These are phyloP conservation scores for Anas platyrhynchos DNA, from an alignment of 2,113 vertebrate species.

Conservation along the genomic window DNA sequence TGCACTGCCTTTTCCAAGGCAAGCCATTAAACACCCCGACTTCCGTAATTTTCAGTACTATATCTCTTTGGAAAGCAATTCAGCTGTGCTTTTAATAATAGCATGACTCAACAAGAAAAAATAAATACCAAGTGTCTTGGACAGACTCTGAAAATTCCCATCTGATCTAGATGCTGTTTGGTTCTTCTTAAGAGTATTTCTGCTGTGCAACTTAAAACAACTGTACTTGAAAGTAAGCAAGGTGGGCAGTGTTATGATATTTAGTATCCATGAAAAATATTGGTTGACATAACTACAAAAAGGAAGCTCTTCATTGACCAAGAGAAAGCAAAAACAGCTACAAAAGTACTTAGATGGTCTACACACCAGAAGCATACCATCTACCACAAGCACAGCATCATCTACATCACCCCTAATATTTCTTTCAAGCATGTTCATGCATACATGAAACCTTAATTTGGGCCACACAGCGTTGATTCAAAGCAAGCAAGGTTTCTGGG, in stretches of 20 bases:
- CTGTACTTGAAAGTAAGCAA: neutral
- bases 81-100: neutral
- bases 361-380: neutral
- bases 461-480: accelerated
- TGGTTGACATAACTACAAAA: neutral
- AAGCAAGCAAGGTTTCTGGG: neutral
- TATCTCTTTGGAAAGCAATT: neutral
- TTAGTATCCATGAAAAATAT: neutral
- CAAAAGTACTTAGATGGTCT: neutral
- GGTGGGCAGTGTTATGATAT: accelerated
- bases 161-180: neutral
- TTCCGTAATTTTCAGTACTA: neutral
- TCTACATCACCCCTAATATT: neutral
- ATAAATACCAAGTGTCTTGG: neutral
- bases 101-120: neutral
- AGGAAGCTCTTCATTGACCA: neutral
- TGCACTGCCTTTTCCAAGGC: neutral
- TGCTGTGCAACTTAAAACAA: neutral
- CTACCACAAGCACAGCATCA: neutral
- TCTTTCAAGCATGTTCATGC: neutral
- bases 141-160: neutral
- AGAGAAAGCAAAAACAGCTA: neutral
- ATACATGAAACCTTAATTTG: neutral
- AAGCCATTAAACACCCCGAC: neutral
- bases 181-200: neutral